phyloP scores from a whole-genome alignment of 2,113 vertebrate genomes.

The Passer montanus region DNA sequence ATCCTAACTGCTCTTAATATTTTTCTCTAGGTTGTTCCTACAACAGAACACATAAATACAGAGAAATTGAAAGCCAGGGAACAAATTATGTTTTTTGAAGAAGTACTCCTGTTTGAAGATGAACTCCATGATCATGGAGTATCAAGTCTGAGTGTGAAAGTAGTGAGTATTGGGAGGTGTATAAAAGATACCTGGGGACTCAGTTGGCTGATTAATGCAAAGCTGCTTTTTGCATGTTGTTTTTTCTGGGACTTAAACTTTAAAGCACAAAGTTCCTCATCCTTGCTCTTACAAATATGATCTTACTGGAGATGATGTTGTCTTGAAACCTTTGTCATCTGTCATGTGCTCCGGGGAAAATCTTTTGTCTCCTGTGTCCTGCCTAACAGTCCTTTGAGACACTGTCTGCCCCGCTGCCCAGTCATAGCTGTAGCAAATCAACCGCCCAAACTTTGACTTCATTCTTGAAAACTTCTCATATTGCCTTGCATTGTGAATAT shows the following conservation, averaged over 20 bases:
- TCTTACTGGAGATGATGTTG: not conserved
- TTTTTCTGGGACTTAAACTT: not conserved
- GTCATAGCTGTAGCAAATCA: not conserved
- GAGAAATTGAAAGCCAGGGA: conserved; percentile 94
- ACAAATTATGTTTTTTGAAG: conserved; percentile 97
- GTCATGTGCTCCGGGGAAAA: not conserved
- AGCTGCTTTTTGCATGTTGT: not conserved
- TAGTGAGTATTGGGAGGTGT: conserved; percentile 78
- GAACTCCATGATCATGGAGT: conserved; percentile 98
- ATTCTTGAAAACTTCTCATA: not conserved
- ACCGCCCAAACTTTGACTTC: not conserved
- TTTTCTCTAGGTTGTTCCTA: conserved; percentile 81
- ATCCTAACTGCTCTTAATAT: not conserved
- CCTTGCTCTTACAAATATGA: not conserved
- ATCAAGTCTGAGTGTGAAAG: conserved; percentile 93
- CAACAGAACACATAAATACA: conserved; percentile 90
- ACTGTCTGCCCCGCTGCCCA: not conserved
- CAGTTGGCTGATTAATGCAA: not conserved
- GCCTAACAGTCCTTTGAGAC: not conserved
- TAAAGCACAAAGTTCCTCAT: not conserved
- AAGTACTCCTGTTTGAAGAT: conserved; percentile 95
- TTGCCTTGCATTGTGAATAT: not conserved
- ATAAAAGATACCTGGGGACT: not conserved
- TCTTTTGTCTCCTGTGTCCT: not conserved
- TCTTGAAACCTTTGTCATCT: not conserved